Evolutionary conservation across 35 echinoderm and acorn worm genomes (phyloP).

Genomic region (Hemicentrotus pulcherrimus): DNA sequence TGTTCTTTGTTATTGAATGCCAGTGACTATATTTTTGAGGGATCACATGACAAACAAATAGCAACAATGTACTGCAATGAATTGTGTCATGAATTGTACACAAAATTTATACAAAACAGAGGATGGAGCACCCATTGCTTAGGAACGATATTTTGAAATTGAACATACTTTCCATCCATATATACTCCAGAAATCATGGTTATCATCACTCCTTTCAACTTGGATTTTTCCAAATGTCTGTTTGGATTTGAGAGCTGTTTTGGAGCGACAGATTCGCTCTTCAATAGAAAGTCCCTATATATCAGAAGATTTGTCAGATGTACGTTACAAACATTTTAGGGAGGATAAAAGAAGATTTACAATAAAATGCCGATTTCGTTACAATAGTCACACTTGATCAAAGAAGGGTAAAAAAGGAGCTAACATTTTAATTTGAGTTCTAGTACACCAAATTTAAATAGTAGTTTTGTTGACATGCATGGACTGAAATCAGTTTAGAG

Average conservation of each 20-base stretch:
- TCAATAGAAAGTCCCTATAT: background rate
- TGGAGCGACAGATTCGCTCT: background rate
- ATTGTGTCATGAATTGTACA: background rate
- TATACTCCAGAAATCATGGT: background rate
- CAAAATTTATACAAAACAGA: background rate
- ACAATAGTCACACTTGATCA: too few relatives aligned
- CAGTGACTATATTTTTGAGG: too few relatives aligned
- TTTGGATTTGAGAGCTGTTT: conserved; percentile 23
- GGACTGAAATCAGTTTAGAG: too few relatives aligned
- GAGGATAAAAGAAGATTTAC: background rate
- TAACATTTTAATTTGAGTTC: too few relatives aligned
- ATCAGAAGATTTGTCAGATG: background rate
- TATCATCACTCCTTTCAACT: conserved; percentile 17
- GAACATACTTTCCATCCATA: conserved; percentile 30
- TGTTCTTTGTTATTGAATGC: too few relatives aligned
- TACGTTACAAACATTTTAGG: background rate
- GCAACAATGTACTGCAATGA: background rate
- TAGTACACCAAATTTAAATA: too few relatives aligned
- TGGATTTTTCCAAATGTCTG: background rate
- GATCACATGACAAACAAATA: background rate
- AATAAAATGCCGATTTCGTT: background rate
- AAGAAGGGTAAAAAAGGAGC: too few relatives aligned
- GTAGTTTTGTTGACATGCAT: too few relatives aligned
- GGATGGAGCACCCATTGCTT: background rate
- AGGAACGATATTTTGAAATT: background rate